These are phyloP conservation scores for Nebria ingens DNA, from an alignment of 1,140 invertebrate species.

Conservation along the genomic window DNA sequence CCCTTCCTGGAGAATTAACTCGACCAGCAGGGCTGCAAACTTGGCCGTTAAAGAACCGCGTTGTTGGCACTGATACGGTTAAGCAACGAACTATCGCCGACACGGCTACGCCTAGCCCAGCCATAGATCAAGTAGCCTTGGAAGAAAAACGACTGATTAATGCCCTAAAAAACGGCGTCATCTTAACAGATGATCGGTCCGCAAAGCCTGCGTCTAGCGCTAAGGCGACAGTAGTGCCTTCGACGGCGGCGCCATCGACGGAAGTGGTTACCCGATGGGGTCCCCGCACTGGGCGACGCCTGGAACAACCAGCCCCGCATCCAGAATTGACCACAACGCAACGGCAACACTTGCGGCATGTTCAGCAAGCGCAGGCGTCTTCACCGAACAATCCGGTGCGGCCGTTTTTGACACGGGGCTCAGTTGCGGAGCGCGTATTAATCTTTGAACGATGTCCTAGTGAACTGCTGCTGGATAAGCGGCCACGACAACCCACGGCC, in stretches of 20 bases:
- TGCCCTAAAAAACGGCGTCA: conserved; percentile 62
- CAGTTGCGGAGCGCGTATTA: conserved; percentile 81
- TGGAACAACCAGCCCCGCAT: conserved; percentile 44
- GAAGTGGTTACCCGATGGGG: conserved; percentile 31
- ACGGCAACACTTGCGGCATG: conserved; percentile 47
- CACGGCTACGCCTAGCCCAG: conserved; percentile 13
- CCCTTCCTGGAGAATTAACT: conserved; percentile 35
- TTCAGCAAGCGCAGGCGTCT: conserved; percentile 27
- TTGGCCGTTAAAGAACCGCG: conserved; percentile 55
- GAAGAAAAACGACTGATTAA: conserved; percentile 71
- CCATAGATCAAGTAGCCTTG: conserved; percentile 51
- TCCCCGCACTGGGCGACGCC: conserved; percentile 27
- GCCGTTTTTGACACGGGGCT: conserved; percentile 78
- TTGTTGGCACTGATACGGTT: conserved; percentile 36
- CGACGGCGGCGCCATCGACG: conserved; percentile 11
- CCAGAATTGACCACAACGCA: conserved; percentile 55
- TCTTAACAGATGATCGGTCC: conserved; percentile 46
- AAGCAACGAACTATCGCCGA: conserved; percentile 30
- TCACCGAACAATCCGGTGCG: conserved; percentile 50
- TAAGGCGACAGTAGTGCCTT: conserved; percentile 25
- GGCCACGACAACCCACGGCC: conserved; percentile 45
- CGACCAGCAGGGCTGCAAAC: conserved; percentile 37
- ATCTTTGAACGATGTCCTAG: conserved; percentile 87
- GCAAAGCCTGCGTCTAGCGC: conserved; percentile 29
- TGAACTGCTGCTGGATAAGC: conserved; percentile 59